Base-by-base conservation (phyloP, 2,113 vertebrate species). In the Lipotes vexillifer region DNA sequence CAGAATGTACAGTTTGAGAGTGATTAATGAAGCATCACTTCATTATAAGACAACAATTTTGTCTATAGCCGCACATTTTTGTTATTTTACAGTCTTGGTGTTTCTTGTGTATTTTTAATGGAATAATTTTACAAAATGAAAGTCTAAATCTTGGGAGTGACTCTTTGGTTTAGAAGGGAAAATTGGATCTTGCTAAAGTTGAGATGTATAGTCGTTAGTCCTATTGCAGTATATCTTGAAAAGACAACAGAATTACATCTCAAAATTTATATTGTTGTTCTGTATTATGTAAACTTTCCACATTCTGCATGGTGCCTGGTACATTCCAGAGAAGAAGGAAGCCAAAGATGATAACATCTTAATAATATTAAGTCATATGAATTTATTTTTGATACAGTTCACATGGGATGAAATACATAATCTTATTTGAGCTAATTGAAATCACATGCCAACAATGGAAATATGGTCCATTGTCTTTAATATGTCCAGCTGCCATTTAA, bases 351-450 rank as follows among this genome's bases (percentile, higher is more conserved):
- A 87, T 88, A 90, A 80, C 15, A 88, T 49, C 94, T 93, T 75
- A 94, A 93, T 92, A 86, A 92, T 41, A 84, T 83, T 85, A 94
- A 49, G 21, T 88, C 33, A 78, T 52, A 77, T 84, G 38, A 89
- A 88, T 95, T 90, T 85, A 66, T 97, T 94, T 97, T 91, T 95
- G 25, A 74, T 71, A 81, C 17, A 82, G 12, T 78, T 0, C 10
- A 66, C 31, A 63, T 31, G 17, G 89, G 96, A 97, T 96, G 93
- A 97, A 75, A 52, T 78, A 8, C 7, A 49, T 33, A 69, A 59
- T 92, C n/a, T 84, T 94, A 81, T 77, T 90, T 96, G 81, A 96
- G 33, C 65, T 97, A 89, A 96, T 93, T 77, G 77, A 97, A 91
- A n/a, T 68, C 15, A 17, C 96, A 66, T 97, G 63, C 88, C n/a